Conservation (phyloP, 2,797 vertebrate species). For the Mormyrus hasselquistii region DNA sequence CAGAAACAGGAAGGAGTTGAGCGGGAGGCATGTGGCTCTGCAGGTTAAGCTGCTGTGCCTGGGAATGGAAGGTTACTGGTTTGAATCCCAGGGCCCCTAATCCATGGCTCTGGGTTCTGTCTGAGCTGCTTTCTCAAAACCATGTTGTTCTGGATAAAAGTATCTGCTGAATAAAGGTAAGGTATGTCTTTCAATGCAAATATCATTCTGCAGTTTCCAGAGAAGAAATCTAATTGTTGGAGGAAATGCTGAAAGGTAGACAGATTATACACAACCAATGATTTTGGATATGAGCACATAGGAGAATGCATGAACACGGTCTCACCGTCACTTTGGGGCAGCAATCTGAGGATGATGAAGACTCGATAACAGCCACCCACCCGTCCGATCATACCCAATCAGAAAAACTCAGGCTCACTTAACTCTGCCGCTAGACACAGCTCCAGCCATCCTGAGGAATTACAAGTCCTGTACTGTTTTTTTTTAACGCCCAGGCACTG, state of each 20-base stretch:
- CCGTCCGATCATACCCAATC: neutral
- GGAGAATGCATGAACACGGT: neutral
- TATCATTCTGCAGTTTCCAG: neutral
- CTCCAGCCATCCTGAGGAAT: neutral
- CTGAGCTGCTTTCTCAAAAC: neutral
- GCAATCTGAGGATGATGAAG: neutral
- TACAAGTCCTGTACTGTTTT: neutral
- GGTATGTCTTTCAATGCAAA: neutral
- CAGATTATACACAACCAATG: neutral
- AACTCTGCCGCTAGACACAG: neutral
- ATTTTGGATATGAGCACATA: neutral
- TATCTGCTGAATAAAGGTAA: neutral
- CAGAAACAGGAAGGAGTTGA: neutral
- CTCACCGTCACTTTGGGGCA: neutral
- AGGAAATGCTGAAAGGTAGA: neutral
- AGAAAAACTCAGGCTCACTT: neutral
- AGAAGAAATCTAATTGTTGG: neutral
- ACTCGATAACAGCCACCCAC: neutral
- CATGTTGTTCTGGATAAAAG: neutral
- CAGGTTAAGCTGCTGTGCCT: neutral
- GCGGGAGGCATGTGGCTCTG: neutral
- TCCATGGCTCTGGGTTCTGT: neutral
- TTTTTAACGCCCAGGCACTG: neutral
- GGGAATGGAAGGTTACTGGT: neutral
- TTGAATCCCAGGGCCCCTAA: neutral